Percentiles rank a stretch among this genome's conserved stretches.
These are phyloP conservation scores for Leptoclinus maculatus DNA, from an alignment of 2,797 vertebrate genomes.

Conservation along the genomic window DNA sequence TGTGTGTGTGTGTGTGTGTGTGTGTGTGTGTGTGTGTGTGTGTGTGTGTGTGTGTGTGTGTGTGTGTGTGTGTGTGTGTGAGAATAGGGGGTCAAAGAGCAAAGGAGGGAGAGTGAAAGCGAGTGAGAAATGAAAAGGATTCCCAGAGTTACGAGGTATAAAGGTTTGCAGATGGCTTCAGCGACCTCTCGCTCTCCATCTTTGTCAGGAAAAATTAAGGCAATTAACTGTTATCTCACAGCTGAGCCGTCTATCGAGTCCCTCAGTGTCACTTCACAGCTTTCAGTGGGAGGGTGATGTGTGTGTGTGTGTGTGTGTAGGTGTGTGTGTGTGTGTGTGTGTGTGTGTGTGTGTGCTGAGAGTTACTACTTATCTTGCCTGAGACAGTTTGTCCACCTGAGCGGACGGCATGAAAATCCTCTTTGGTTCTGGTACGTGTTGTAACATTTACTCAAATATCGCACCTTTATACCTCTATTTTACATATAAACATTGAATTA, in stretches of 20 bases:
- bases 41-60: constrained; percentile 18
- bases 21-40: constrained; percentile 15
- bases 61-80: constrained; percentile 2
- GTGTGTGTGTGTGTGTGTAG: background rate
- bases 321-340: background rate
- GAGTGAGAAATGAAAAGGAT: constrained; percentile 45
- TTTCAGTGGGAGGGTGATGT: constrained; percentile 18
- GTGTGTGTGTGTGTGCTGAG: constrained; percentile 1
- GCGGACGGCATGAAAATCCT: too few relatives aligned
- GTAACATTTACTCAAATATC: background rate
- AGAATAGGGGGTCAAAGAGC: constrained; percentile 43
- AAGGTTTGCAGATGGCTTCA: constrained; percentile 51
- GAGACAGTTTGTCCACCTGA: background rate
- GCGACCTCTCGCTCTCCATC: constrained; percentile 44
- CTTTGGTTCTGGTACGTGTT: background rate
- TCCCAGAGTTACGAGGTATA: constrained; percentile 33
- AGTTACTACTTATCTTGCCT: background rate
- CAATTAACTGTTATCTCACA: constrained; percentile 51
- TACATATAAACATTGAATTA: too few relatives aligned
- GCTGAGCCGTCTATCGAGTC: constrained; percentile 13
- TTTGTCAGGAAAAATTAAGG: constrained; percentile 38
- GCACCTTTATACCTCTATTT: too few relatives aligned
- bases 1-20: constrained; percentile 5
- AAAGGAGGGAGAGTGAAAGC: constrained; percentile 27
- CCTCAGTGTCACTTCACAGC: constrained; percentile 27